These are phyloP conservation scores for Lottia scabra DNA, from an alignment of 2,888 invertebrate genomes.

Conservation along the genomic window DNA sequence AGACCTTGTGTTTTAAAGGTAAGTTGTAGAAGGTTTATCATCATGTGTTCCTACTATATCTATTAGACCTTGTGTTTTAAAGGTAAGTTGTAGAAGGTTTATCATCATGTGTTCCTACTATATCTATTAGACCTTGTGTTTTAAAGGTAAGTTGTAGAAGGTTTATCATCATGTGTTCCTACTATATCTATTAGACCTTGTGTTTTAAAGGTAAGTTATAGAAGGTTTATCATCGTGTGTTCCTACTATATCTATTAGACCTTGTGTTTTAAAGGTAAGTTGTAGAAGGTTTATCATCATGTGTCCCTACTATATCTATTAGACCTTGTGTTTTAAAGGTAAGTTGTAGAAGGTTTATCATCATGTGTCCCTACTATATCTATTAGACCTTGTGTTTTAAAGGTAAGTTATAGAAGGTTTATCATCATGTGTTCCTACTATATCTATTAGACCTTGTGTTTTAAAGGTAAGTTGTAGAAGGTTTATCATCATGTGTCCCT, in stretches of 20 bases:
- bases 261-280: conserved; percentile 78
- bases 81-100: conserved; percentile 75
- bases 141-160: conserved; percentile 80
- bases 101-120: conserved; percentile 83
- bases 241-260: conserved; percentile 86
- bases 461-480: conserved; percentile 62
- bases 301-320: conserved; percentile 86
- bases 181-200: conserved; percentile 86
- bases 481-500: too few relatives aligned
- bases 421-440: conserved; percentile 85
- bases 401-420: conserved; percentile 84
- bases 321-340: conserved; percentile 78
- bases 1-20: conserved; percentile 78
- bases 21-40: conserved; percentile 14
- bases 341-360: conserved; percentile 72
- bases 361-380: conserved; percentile 87
- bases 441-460: conserved; percentile 85
- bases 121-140: conserved; percentile 85
- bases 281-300: conserved; percentile 88
- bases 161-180: conserved; percentile 83
- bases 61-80: neutral
- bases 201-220: conserved; percentile 70
- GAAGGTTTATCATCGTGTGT: conserved; percentile 84
- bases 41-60: too few relatives aligned
- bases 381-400: conserved; percentile 81